Percentiles rank a stretch among this genome's conserved stretches.
Conservation (phyloP, 1,140 invertebrate species). For the Conus ventricosus region DNA sequence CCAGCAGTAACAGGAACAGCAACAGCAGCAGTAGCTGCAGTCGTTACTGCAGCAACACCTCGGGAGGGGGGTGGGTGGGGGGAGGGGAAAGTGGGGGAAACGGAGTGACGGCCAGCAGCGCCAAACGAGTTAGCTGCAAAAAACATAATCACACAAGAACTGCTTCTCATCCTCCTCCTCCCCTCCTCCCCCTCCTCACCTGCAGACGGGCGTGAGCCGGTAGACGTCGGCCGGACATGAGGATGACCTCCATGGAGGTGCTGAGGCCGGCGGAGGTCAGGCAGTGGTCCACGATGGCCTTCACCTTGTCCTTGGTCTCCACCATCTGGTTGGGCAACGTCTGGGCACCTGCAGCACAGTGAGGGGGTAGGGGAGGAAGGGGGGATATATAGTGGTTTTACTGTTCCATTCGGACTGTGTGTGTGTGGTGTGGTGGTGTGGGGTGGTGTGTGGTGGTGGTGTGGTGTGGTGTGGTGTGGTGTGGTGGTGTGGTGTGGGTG, state of each 20-base stretch:
- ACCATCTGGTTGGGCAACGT: background rate
- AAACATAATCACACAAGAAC: background rate
- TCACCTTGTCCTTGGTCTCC: slow-evolving; percentile 15
- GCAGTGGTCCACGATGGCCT: slow-evolving; percentile 6
- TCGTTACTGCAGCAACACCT: too few relatives aligned
- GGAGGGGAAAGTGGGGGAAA: background rate
- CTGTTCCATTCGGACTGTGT: too few relatives aligned
- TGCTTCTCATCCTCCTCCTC: background rate
- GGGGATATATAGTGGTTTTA: background rate
- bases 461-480: too few relatives aligned
- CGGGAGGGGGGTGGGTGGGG: background rate
- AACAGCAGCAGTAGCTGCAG: too few relatives aligned
- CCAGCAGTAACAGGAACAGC: too few relatives aligned
- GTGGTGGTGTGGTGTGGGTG: too few relatives aligned
- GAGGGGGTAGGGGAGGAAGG: background rate
- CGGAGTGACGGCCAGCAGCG: background rate
- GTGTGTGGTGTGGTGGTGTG: too few relatives aligned
- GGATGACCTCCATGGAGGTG: background rate
- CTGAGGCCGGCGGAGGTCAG: slow-evolving; percentile 1
- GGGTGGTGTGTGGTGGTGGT: too few relatives aligned
- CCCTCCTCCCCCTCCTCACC: background rate
- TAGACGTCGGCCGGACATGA: background rate
- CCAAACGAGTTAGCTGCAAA: background rate
- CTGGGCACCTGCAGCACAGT: background rate
- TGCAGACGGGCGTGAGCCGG: background rate